A percentile compares a stretch with the other conserved stretches of the same genome.
Conservation (phyloP, 2,113 vertebrate species). For the Acrocephalus arundinaceus region DNA sequence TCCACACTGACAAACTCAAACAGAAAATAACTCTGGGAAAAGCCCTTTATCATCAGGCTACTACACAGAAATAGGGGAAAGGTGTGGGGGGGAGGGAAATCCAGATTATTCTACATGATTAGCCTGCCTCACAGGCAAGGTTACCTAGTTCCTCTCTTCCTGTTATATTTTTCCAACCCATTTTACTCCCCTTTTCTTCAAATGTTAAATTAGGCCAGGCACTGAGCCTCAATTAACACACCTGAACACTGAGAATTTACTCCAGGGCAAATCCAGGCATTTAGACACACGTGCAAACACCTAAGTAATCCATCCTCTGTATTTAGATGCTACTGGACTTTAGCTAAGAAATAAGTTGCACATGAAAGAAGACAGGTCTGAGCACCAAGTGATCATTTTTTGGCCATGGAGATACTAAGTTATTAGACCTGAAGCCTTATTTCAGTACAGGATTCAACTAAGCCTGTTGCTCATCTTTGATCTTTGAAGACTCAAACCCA, state of each 20-base stretch:
- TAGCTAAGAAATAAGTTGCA: neutral
- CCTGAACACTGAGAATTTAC: neutral
- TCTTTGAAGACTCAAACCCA: neutral
- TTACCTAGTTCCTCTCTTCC: neutral
- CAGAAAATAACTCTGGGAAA: constrained; percentile 46
- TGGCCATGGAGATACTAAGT: neutral
- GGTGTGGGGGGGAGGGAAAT: neutral
- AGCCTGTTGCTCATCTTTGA: neutral
- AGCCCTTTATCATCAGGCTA: constrained; percentile 2
- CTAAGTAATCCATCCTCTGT: neutral
- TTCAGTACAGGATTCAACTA: neutral
- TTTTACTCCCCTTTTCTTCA: neutral
- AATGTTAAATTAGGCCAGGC: neutral
- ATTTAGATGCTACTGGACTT: neutral
- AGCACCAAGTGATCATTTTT: neutral
- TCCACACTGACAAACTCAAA: constrained; percentile 21
- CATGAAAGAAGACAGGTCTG: neutral
- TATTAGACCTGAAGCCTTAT: neutral
- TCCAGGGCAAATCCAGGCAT: neutral
- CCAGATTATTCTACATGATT: neutral
- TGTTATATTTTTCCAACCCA: neutral
- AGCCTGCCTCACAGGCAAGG: neutral
- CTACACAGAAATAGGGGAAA: neutral
- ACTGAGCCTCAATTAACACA: neutral
- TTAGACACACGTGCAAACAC: neutral